Evolutionary conservation across 2,888 invertebrate species (phyloP).

Genomic region (Aspidapion aeneum): DNA sequence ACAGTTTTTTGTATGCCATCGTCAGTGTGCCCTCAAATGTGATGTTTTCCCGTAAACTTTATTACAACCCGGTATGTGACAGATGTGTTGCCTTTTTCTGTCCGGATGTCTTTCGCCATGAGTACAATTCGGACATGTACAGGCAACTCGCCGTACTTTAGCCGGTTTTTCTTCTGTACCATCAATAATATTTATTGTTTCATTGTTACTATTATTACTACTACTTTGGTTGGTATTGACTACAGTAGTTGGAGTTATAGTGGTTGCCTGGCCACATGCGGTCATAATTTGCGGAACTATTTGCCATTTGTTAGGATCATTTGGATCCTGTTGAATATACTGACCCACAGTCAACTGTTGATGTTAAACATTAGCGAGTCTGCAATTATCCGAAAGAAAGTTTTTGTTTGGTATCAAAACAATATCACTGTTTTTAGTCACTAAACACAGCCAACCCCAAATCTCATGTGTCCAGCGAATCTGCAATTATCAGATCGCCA

Average conservation of each 20-base stretch:
- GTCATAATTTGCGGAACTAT: constrained; percentile 54
- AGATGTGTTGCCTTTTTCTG: constrained; percentile 90
- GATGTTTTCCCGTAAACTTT: constrained; percentile 93
- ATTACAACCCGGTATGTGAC: constrained; percentile 89
- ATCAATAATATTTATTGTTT: background rate
- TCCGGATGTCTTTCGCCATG: constrained; percentile 71
- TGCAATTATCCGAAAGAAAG: too few relatives aligned
- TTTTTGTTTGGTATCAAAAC: too few relatives aligned
- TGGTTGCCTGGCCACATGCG: constrained; percentile 35
- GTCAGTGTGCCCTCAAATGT: constrained; percentile 54
- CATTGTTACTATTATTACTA: background rate
- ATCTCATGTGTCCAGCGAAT: constrained; percentile 49
- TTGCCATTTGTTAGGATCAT: constrained; percentile 83
- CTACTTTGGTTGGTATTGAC: background rate
- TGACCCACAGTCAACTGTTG: constrained; percentile 50
- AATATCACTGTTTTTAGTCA: background rate
- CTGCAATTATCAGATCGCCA: constrained; percentile 47
- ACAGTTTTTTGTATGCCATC: constrained; percentile 93
- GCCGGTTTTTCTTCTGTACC: constrained; percentile 48
- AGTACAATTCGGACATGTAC: constrained; percentile 96
- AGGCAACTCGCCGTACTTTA: constrained; percentile 83
- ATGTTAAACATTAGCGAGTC: too few relatives aligned
- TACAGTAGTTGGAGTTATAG: background rate
- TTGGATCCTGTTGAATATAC: constrained; percentile 78
- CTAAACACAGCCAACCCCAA: background rate